Percentiles rank a stretch among this genome's conserved stretches.
phyloP scores from a whole-genome alignment of 2,888 invertebrate species.

The Atrina japonica region DNA sequence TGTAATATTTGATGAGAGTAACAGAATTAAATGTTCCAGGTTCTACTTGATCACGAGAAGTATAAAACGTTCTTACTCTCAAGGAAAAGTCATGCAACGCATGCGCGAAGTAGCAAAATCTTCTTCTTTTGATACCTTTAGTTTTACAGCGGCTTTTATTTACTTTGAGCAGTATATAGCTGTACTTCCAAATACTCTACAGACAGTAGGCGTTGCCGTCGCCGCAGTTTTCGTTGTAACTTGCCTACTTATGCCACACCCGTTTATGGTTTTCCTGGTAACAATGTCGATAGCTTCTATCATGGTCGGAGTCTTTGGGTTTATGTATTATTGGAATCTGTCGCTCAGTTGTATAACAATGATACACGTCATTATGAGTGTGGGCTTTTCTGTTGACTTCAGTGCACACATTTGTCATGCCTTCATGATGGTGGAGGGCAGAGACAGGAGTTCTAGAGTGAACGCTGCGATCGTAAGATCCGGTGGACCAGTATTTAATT shows the following conservation, averaged over 20 bases:
- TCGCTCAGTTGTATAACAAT: conserved; percentile 70
- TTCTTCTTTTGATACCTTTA: conserved; percentile 56
- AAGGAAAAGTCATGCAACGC: conserved; percentile 63
- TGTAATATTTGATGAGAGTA: conserved; percentile 50
- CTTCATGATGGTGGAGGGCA: conserved; percentile 49
- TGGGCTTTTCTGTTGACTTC: conserved; percentile 72
- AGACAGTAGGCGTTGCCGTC: conserved; percentile 68
- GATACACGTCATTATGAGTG: conserved; percentile 71
- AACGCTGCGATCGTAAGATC: conserved; percentile 48
- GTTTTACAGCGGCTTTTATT: conserved; percentile 63
- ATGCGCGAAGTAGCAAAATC: conserved; percentile 59
- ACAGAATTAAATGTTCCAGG: conserved; percentile 89
- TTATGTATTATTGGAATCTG: conserved; percentile 65
- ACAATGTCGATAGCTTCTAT: conserved; percentile 66
- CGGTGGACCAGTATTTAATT: conserved; percentile 58
- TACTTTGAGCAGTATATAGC: conserved; percentile 71
- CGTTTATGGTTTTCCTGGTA: conserved; percentile 61
- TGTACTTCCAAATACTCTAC: conserved; percentile 67
- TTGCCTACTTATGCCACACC: conserved; percentile 70
- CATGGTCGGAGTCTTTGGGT: conserved; percentile 69
- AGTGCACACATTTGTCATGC: conserved; percentile 68
- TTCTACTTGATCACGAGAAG: conserved; percentile 94
- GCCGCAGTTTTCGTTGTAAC: conserved; percentile 68
- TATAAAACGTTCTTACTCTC: conserved; percentile 87
- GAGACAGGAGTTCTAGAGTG: conserved; percentile 42